These are phyloP conservation scores for Nesoenas mayeri DNA, from an alignment of 2,113 vertebrate species.

Conservation along the genomic window DNA sequence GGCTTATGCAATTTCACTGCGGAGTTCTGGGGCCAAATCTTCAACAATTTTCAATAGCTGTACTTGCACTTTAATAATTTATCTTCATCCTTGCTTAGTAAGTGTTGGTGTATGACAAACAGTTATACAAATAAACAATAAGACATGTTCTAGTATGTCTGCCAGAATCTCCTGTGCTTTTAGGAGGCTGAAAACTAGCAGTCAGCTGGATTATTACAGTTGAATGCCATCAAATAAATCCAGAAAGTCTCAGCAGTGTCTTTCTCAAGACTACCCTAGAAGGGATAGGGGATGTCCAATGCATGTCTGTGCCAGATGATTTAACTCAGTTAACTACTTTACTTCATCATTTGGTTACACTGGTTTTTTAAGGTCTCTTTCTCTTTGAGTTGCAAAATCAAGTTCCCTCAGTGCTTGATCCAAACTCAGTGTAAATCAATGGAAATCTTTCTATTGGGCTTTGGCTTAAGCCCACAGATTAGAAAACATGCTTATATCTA, in stretches of 20 bases:
- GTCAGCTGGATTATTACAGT: background rate
- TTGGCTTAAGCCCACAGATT: slow-evolving; percentile 35
- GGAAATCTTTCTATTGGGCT: slow-evolving; percentile 51
- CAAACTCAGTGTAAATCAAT: background rate
- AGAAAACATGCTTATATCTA: slow-evolving; percentile 54
- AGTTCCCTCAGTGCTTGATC: background rate
- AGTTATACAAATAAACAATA: background rate
- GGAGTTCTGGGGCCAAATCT: background rate
- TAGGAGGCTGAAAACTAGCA: background rate
- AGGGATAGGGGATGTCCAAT: background rate
- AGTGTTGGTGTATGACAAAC: background rate
- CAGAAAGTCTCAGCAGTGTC: background rate
- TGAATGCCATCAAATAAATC: background rate
- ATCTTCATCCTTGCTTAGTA: background rate
- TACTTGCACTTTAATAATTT: background rate
- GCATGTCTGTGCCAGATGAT: background rate
- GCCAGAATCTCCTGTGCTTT: background rate
- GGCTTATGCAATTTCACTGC: background rate
- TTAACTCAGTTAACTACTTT: background rate
- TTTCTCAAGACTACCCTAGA: background rate
- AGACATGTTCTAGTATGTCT: background rate
- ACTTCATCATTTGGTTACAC: background rate
- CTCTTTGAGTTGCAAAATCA: background rate
- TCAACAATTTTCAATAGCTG: background rate
- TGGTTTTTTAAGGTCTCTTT: background rate